Evolutionary conservation across 2,888 invertebrate genomes (phyloP), one percentile per base, ranked within the genome.

Genomic region (Eristalinus sepulchralis): DNA sequence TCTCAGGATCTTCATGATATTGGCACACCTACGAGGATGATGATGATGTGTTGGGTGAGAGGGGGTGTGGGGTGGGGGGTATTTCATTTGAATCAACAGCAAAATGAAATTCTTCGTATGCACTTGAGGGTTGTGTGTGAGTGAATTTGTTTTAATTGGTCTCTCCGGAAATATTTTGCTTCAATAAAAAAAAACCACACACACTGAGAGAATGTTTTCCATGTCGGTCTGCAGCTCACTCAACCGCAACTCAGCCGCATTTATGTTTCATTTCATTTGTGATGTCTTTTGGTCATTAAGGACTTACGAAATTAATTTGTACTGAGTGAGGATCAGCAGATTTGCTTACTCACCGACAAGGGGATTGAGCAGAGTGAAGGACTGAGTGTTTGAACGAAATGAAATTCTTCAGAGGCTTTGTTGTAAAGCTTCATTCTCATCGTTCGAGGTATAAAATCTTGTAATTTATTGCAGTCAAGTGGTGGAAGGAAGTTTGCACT

Each of bases 1-100:
- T 66, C 59, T 31, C 27, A 59, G 59, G 66, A 59, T 66, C 27
- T 75, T 31, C 57, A 59, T 66, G 66, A 66, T 75, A 75, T 66
- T 59, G 66, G 31, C 47, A 72, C 57, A 62, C 62, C 11, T 24
- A 59, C 31, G 31, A 27, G 2, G 27, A 5, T 27, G 27, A 27
- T 27, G 27, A 27, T 27, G n/a, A n/a, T n/a, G n/a, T n/a, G n/a
- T n/a, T n/a, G n/a, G n/a, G 27, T 27, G 27, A 3, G 27, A 27
- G 27, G 27, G 27, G 5, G 27, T 5, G 27, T 5, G 57, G 47
- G 13, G 47, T n/a, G n/a, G 6, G n/a, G 47, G 17, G 17, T 17
- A 34, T 9, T 34, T 17, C 1, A 47, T 17, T 47, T n/a, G 17
- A 47, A 17, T 47, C 47, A 47, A 47, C 47, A 47, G 47, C 17